Conservation (phyloP, 2,888 invertebrate species). For the Pseudococcus jackbeardsleyi region DNA sequence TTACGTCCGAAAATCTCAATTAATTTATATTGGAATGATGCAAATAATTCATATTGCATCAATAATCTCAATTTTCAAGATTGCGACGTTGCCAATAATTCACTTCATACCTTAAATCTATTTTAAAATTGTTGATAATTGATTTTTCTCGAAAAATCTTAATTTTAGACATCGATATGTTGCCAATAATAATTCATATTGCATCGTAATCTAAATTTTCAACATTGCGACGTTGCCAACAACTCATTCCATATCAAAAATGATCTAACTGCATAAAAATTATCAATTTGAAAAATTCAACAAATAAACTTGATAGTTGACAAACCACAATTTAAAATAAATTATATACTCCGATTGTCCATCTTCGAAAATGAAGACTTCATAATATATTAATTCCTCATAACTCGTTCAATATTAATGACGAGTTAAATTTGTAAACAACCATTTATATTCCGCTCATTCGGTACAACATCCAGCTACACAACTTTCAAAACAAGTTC, state of each 20-base stretch:
- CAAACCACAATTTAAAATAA: no score
- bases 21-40: not conserved
- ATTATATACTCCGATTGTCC: no score
- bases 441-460: not conserved
- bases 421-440: not conserved
- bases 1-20: not conserved
- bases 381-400: no score
- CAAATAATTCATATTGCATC: not conserved
- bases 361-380: no score
- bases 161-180: not conserved
- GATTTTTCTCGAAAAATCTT: not conserved
- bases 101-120: not conserved
- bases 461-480: not conserved
- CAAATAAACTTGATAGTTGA: no score
- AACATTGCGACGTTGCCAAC: not conserved
- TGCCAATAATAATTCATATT: not conserved
- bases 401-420: no score
- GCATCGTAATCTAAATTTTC: not conserved
- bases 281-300: not conserved
- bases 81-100: not conserved
- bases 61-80: not conserved
- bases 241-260: not conserved
- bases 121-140: not conserved
- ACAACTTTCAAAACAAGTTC: conserved; percentile 2
- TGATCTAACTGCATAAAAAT: not conserved